These are phyloP conservation scores for Nesogale talazaci DNA, from an alignment of 2,113 vertebrate species.

Conservation along the genomic window DNA sequence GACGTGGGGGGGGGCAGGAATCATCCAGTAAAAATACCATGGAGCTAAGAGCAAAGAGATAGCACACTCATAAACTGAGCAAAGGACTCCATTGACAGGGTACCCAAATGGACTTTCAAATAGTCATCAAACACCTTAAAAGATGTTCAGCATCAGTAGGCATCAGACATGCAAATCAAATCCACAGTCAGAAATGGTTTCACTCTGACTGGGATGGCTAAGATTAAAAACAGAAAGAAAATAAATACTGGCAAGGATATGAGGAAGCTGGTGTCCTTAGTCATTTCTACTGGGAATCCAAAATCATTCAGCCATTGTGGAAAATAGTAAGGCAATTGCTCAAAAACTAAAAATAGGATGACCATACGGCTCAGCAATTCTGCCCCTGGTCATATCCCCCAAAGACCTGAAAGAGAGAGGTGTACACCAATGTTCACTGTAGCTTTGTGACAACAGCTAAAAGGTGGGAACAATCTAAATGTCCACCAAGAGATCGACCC, in stretches of 20 bases:
- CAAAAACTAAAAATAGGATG: not conserved
- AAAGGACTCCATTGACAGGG: not conserved
- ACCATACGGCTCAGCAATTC: not conserved
- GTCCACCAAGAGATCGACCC: not conserved
- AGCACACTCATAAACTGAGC: not conserved
- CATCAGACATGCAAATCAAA: too few relatives aligned
- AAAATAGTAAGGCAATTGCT: not conserved
- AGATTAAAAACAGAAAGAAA: not conserved
- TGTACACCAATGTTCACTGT: not conserved
- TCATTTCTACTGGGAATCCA: not conserved
- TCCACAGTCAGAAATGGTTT: too few relatives aligned
- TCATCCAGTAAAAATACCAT: not conserved
- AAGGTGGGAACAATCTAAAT: not conserved
- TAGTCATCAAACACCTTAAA: not conserved
- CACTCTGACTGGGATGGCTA: too few relatives aligned
- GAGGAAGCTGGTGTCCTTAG: not conserved
- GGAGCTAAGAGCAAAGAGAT: not conserved
- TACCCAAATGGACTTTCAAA: not conserved
- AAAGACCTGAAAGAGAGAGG: too few relatives aligned
- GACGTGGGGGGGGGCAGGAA: not conserved
- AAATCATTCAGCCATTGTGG: not conserved
- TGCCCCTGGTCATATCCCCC: too few relatives aligned
- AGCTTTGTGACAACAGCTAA: not conserved
- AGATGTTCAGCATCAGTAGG: too few relatives aligned
- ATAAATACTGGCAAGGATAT: too few relatives aligned